Conservation (phyloP, 2,797 vertebrate species). For the Borostomias antarcticus region DNA sequence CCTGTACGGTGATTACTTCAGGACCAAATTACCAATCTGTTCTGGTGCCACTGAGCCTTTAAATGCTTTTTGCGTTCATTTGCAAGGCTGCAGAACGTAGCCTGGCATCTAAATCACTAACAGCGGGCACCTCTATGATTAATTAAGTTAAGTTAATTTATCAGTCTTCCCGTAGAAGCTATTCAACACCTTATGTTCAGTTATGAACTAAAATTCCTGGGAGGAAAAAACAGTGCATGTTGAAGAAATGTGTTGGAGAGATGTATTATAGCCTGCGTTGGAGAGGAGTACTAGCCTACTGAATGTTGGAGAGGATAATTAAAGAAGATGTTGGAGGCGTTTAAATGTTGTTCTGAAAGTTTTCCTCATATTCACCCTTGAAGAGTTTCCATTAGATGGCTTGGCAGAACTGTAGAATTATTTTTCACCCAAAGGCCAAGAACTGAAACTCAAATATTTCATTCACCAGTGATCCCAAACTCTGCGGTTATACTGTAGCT, state of each 20-base stretch:
- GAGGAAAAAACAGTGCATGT: neutral
- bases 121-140: conserved; percentile 8
- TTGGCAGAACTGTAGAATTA: conserved; percentile 14
- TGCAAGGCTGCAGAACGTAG: conserved; percentile 21
- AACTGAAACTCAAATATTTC: conserved; percentile 3
- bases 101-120: conserved; percentile 21
- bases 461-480: neutral
- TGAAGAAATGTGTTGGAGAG: neutral
- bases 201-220: neutral
- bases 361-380: conserved; percentile 1
- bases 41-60: conserved; percentile 21
- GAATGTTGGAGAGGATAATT: too few relatives aligned
- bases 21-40: conserved; percentile 21
- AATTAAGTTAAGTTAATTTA: conserved; percentile 19
- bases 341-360: too few relatives aligned
- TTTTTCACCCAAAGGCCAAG: conserved; percentile 14
- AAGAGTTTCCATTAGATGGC: conserved; percentile 2
- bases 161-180: conserved; percentile 4
- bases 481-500: neutral
- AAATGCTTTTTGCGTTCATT: conserved; percentile 14
- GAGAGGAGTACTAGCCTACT: neutral
- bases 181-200: conserved; percentile 10
- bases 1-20: conserved; percentile 16
- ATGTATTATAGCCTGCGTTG: neutral
- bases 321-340: too few relatives aligned